Conservation (phyloP, 2,113 vertebrate genomes). For the Hymenochirus boettgeri region DNA sequence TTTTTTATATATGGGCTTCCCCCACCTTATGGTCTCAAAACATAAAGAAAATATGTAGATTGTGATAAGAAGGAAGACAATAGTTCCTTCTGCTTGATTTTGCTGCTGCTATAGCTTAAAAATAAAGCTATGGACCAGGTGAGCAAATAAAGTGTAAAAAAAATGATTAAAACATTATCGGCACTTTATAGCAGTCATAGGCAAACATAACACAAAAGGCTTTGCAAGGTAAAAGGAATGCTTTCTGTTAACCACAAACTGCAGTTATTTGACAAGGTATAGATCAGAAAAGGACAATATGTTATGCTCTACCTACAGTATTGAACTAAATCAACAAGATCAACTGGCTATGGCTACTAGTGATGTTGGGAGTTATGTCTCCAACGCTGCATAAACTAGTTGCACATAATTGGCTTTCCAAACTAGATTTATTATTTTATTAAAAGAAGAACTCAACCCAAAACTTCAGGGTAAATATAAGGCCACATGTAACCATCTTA, state of each 20-base stretch:
- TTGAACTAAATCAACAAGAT: too few relatives aligned
- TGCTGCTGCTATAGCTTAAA: background rate
- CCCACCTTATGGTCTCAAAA: background rate
- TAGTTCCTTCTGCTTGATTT: background rate
- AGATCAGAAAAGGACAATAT: background rate
- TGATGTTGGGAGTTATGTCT: too few relatives aligned
- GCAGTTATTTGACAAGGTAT: background rate
- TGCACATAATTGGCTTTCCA: too few relatives aligned
- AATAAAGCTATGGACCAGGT: slow-evolving; percentile 12
- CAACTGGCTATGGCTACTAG: too few relatives aligned
- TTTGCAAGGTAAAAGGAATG: slow-evolving; percentile 1
- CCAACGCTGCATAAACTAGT: too few relatives aligned
- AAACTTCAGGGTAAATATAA: too few relatives aligned
- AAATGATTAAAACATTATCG: slow-evolving; percentile 11
- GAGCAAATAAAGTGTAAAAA: slow-evolving; percentile 26
- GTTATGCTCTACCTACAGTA: too few relatives aligned
- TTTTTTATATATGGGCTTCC: background rate
- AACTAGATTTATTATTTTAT: too few relatives aligned
- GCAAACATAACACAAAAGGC: background rate
- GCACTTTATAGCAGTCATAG: slow-evolving; percentile 12
- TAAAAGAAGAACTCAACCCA: too few relatives aligned
- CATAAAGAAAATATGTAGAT: background rate
- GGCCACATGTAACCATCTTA: too few relatives aligned
- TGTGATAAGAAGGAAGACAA: background rate
- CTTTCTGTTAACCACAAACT: background rate